Evolutionary conservation across 23 tunicate species (phyloP).

Genomic region (Clavelina lepadiformis): DNA sequence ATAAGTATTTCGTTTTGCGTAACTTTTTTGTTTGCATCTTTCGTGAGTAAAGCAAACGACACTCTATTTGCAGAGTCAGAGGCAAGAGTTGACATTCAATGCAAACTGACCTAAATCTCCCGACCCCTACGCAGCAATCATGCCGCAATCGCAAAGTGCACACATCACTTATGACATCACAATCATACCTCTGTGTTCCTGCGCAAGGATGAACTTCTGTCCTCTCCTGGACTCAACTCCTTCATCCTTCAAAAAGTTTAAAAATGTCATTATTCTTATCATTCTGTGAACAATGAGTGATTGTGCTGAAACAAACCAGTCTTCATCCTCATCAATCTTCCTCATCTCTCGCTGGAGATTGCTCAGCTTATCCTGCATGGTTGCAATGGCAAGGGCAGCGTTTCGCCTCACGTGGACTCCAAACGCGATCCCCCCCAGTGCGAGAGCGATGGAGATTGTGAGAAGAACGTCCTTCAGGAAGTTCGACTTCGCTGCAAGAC

Average conservation of each 20-base stretch:
- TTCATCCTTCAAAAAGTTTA: not conserved
- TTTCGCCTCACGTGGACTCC: slow-evolving; percentile 69
- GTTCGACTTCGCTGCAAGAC: slow-evolving; percentile 48
- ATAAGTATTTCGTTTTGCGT: no score
- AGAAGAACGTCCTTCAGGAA: slow-evolving; percentile 68
- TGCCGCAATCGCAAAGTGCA: no score
- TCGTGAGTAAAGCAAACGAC: no score
- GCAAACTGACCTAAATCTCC: no score
- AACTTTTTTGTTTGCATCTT: no score
- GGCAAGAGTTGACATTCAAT: no score
- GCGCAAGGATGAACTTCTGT: not conserved
- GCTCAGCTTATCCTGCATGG: slow-evolving; percentile 65
- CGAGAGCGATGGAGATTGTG: slow-evolving; percentile 58
- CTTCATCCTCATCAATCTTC: slow-evolving; percentile 60
- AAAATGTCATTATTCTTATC: not conserved
- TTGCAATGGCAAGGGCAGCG: slow-evolving; percentile 29
- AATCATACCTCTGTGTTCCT: not conserved
- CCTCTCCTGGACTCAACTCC: not conserved
- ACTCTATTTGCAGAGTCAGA: no score
- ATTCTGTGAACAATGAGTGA: no score
- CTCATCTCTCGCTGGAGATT: slow-evolving; percentile 42
- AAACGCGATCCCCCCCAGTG: slow-evolving; percentile 58
- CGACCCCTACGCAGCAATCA: no score
- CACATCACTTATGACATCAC: no score
- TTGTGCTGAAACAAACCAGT: no score